Conservation (phyloP, 2,113 vertebrate genomes). For the Phylloscopus trochilus region DNA sequence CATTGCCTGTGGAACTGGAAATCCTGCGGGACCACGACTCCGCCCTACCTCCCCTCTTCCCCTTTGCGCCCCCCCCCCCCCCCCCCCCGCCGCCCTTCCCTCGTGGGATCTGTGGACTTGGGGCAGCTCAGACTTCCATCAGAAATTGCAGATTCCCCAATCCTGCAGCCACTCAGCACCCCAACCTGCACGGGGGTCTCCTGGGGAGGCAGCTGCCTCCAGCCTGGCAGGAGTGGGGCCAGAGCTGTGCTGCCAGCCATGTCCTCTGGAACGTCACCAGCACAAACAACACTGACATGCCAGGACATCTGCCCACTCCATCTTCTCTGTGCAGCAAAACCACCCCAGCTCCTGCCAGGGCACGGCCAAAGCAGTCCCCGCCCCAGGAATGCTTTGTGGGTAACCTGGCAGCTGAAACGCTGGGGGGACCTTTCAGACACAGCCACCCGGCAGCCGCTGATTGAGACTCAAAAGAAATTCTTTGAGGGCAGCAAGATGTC, state of each 20-base stretch:
- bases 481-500: slow-evolving; percentile 62
- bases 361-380: fast-evolving
- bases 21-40: fast-evolving
- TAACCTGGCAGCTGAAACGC: background rate
- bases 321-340: background rate
- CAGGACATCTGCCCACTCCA: background rate
- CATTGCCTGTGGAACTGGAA: fast-evolving
- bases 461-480: slow-evolving; percentile 56
- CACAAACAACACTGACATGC: background rate
- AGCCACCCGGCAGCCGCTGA: slow-evolving; percentile 23
- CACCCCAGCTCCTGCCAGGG: background rate
- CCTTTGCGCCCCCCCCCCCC: too few relatives aligned
- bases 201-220: too few relatives aligned
- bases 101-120: fast-evolving
- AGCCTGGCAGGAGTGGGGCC: fast-evolving
- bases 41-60: background rate
- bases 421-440: background rate
- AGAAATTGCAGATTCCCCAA: fast-evolving
- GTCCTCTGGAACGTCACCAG: background rate
- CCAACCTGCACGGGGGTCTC: fast-evolving
- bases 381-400: background rate
- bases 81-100: too few relatives aligned
- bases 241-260: fast-evolving
- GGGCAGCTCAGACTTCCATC: background rate
- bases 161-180: background rate